Conservation (phyloP, 92 coral and sea anemone genomes). For the Umimayanthus chanpuru region DNA sequence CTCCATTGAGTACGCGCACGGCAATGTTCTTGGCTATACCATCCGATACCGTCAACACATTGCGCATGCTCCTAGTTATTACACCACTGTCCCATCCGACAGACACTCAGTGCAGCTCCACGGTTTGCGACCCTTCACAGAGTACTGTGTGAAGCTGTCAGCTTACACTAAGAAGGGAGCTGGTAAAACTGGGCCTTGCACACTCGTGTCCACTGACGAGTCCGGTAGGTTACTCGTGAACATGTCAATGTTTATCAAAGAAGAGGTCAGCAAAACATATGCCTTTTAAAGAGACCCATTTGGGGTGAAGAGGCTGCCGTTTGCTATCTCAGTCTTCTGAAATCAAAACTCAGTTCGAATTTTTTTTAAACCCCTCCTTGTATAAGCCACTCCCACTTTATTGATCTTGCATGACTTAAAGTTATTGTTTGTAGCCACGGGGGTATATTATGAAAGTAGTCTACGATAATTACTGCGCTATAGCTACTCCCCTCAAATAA, state of each 20-base stretch:
- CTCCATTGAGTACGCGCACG: slow-evolving; percentile 39
- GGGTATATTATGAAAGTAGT: no score
- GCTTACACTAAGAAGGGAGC: slow-evolving; percentile 47
- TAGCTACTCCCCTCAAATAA: no score
- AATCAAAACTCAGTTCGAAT: no score
- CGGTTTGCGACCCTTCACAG: slow-evolving; percentile 39
- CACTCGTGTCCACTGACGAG: slow-evolving; percentile 46
- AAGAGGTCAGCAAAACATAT: no score
- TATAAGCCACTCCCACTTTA: no score
- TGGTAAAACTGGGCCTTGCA: slow-evolving; percentile 19
- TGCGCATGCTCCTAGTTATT: slow-evolving; percentile 31
- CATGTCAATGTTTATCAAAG: no score
- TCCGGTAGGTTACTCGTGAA: slow-evolving; percentile 26
- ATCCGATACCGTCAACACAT: slow-evolving; percentile 29
- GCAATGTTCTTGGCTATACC: slow-evolving; percentile 43
- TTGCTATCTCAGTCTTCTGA: no score
- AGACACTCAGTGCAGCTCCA: slow-evolving; percentile 21
- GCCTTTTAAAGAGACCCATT: no score
- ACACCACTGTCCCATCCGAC: slow-evolving; percentile 23
- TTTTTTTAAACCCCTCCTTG: no score
- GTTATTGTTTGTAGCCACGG: no score
- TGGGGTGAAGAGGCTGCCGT: no score
- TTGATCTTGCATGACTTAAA: no score
- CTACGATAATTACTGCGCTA: not conserved
- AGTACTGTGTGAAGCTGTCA: slow-evolving; percentile 46